A percentile compares a stretch with the other conserved stretches of the same genome.
phyloP scores from a whole-genome alignment of 2,888 invertebrate species.

The Heliconius cydno region DNA sequence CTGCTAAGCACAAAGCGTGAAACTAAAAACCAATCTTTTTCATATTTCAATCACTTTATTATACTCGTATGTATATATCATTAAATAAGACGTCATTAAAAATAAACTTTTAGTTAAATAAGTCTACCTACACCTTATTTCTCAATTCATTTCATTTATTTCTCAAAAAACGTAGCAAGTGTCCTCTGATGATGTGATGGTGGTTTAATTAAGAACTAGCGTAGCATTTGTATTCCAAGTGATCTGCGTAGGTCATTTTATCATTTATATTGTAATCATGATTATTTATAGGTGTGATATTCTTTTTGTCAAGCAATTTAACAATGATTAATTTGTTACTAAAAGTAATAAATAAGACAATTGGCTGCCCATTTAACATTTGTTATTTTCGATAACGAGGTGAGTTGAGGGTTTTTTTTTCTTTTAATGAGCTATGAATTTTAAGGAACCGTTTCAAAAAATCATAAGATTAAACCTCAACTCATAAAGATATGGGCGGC shows the following conservation, averaged over 20 bases:
- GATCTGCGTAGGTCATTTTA: conserved; percentile 56
- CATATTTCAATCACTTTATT: too few relatives aligned
- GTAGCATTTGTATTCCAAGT: conserved; percentile 52
- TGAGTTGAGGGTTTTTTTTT: background rate
- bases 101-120: conserved; percentile 49
- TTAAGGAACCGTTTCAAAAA: conserved; percentile 33
- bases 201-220: conserved; percentile 75
- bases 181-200: conserved; percentile 58
- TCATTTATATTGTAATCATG: conserved; percentile 67
- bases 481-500: conserved; percentile 42
- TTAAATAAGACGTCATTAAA: conserved; percentile 11
- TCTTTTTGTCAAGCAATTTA: conserved; percentile 58
- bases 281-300: conserved; percentile 66
- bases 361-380: conserved; percentile 44
- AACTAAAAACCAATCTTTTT: too few relatives aligned
- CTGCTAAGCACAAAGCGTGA: too few relatives aligned
- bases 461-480: conserved; percentile 34
- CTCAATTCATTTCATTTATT: conserved; percentile 75
- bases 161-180: conserved; percentile 72
- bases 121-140: conserved; percentile 54
- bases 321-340: conserved; percentile 58
- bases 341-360: conserved; percentile 55
- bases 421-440: conserved; percentile 14
- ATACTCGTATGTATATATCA: too few relatives aligned
- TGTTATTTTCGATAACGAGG: conserved; percentile 30